Evolutionary conservation across 2,113 vertebrate species (phyloP).

Genomic region (Rynchops niger): DNA sequence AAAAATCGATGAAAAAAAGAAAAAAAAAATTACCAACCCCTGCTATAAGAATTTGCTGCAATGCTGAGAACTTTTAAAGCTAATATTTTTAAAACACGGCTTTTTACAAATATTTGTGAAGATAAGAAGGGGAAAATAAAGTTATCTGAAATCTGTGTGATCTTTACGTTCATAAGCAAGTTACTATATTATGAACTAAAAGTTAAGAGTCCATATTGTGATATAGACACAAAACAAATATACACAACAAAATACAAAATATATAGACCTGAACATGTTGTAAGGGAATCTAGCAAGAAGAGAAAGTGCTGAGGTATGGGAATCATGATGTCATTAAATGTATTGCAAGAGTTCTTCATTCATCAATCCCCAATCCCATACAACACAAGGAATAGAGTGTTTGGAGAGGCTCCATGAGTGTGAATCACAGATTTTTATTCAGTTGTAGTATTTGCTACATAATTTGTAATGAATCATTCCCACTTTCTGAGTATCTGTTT

Average conservation of each 20-base stretch:
- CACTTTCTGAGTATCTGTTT: not conserved
- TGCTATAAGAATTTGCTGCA: not conserved
- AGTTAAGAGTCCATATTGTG: not conserved
- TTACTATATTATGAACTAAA: not conserved
- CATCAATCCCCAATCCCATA: not conserved
- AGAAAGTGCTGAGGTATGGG: not conserved
- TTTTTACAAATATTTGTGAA: not conserved
- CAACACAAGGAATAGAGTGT: not conserved
- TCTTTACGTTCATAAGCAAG: not conserved
- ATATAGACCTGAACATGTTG: not conserved
- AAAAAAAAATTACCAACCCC: not conserved
- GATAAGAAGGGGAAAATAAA: not conserved
- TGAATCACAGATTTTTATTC: not conserved
- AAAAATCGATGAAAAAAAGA: fast-evolving
- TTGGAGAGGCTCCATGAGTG: not conserved
- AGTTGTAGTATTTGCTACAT: not conserved
- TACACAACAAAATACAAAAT: not conserved
- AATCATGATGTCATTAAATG: not conserved
- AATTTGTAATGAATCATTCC: not conserved
- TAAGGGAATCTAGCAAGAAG: not conserved
- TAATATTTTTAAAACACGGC: not conserved
- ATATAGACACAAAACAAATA: not conserved
- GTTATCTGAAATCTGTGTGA: not conserved
- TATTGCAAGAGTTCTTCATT: not conserved
- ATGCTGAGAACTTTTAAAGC: not conserved